phyloP scores from a whole-genome alignment of 2,797 vertebrate genomes.

The Decapterus maruadsi region DNA sequence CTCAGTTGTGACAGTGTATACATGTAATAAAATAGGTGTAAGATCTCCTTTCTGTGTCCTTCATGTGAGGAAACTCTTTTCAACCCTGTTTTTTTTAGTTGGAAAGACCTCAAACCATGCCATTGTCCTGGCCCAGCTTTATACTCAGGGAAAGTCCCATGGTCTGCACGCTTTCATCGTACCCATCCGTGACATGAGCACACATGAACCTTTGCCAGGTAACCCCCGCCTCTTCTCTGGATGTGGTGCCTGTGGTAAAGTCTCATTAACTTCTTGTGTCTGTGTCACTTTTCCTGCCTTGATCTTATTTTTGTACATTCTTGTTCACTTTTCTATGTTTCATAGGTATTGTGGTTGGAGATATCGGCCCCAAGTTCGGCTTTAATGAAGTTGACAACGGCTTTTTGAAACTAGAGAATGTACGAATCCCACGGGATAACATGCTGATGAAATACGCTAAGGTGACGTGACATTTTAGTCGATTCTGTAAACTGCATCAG shows the following conservation, averaged over 20 bases:
- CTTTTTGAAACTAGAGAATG: conserved; percentile 94
- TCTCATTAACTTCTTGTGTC: neutral
- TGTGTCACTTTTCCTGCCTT: neutral
- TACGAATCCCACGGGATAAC: conserved; percentile 94
- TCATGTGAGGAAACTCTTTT: neutral
- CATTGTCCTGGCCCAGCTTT: conserved; percentile 95
- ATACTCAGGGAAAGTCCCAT: conserved; percentile 90
- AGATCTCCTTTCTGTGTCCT: neutral
- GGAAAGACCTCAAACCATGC: conserved; percentile 98
- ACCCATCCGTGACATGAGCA: conserved; percentile 92
- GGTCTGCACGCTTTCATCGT: conserved; percentile 97
- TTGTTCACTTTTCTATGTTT: neutral
- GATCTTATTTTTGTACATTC: neutral
- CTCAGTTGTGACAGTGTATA: neutral
- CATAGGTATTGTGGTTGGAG: conserved; percentile 91
- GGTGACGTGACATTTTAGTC: conserved; percentile 80
- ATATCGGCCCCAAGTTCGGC: conserved; percentile 98
- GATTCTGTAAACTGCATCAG: neutral
- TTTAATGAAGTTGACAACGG: conserved; percentile 97
- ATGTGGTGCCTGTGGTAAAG: conserved; percentile 25
- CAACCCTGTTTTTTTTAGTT: conserved; percentile 81
- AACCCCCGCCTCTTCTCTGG: conserved; percentile 39
- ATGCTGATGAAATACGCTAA: conserved; percentile 99
- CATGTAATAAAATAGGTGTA: neutral
- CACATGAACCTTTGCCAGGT: conserved; percentile 95